A percentile compares a stretch with the other conserved stretches of the same genome.
Evolutionary conservation across 1,140 invertebrate species (phyloP).

Genomic region (Neoseiulus cucumeris): DNA sequence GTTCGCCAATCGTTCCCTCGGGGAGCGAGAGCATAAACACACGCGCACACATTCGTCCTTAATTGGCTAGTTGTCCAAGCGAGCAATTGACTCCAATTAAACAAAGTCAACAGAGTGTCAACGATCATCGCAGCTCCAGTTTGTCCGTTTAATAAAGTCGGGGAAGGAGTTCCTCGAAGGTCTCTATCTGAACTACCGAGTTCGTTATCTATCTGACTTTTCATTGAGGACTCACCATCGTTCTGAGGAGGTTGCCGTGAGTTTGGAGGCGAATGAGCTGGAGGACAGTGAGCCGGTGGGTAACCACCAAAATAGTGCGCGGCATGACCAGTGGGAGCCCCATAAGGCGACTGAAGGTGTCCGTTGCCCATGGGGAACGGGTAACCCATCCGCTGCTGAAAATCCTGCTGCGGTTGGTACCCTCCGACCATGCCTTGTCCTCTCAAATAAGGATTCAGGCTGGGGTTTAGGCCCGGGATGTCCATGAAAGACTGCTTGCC

Average conservation of each 20-base stretch:
- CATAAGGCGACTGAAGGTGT: constrained; percentile 3
- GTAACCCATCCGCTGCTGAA: constrained; percentile 4
- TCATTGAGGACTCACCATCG: no score
- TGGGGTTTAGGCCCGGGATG: neutral
- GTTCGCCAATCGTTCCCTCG: no score
- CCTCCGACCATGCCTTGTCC: constrained; percentile 1
- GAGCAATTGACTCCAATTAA: no score
- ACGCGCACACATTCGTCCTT: no score
- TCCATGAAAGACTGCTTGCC: constrained; percentile 9
- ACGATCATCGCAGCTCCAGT: no score
- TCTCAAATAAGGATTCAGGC: neutral
- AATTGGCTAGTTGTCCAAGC: no score
- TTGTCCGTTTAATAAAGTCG: no score
- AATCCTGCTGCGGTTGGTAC: constrained; percentile 1
- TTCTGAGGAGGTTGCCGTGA: neutral
- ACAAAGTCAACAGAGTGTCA: no score
- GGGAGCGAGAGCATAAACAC: no score
- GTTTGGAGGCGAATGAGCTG: constrained; percentile 1
- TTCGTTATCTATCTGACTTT: no score
- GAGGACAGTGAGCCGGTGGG: neutral
- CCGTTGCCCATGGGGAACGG: constrained; percentile 1
- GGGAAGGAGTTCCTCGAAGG: no score
- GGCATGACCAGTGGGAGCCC: neutral
- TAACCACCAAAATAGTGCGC: constrained; percentile 4
- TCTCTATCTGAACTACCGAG: no score